Conservation (phyloP, 2,888 invertebrate species). For the Nomada flava region DNA sequence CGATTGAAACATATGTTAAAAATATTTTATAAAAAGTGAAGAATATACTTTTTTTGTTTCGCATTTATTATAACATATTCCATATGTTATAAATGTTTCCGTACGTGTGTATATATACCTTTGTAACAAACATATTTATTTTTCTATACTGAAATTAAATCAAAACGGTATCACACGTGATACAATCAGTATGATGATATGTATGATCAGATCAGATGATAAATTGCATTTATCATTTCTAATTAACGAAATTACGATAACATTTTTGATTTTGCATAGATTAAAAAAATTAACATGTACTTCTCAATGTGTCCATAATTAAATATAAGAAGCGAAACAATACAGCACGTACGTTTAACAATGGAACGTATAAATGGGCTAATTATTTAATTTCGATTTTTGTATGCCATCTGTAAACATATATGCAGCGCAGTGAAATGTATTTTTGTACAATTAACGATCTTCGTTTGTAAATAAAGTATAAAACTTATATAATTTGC, state of each 20-base stretch:
- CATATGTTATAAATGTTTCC: background rate
- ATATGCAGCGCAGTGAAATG: slow-evolving; percentile 40
- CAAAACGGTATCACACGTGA: background rate
- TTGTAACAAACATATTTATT: background rate
- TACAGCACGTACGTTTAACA: background rate
- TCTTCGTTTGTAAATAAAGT: slow-evolving; percentile 61
- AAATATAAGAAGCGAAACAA: background rate
- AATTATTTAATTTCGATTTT: slow-evolving; percentile 22
- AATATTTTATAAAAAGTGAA: slow-evolving; percentile 8
- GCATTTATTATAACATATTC: slow-evolving; percentile 49
- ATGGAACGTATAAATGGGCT: background rate
- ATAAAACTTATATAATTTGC: slow-evolving; percentile 25
- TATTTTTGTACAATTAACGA: slow-evolving; percentile 64
- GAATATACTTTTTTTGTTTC: slow-evolving; percentile 10
- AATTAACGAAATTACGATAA: background rate
- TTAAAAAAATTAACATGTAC: slow-evolving; percentile 2
- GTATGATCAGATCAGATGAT: too few relatives aligned
- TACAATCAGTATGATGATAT: background rate
- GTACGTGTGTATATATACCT: background rate
- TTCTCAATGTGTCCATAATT: background rate
- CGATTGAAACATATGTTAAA: background rate
- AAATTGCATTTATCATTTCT: background rate
- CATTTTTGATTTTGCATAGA: too few relatives aligned
- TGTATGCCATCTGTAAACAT: slow-evolving; percentile 14
- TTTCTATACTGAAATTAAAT: background rate